phyloP scores from a whole-genome alignment of 2,113 vertebrate genomes.

The Megaptera novaeangliae region DNA sequence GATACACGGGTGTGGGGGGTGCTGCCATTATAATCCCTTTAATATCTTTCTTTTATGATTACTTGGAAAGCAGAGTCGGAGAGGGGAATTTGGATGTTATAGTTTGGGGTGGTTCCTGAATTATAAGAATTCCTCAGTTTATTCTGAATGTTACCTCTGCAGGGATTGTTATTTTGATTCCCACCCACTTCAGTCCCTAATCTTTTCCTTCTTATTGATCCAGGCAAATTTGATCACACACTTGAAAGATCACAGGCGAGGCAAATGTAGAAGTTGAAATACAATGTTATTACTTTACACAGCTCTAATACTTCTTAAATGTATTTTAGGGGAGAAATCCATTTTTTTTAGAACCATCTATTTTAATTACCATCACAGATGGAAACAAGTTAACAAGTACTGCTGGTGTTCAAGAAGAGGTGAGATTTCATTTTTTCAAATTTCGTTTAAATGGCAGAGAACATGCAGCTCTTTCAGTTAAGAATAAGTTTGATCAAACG shows the following conservation, averaged over 20 bases:
- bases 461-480: constrained; percentile 43
- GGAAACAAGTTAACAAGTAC: constrained; percentile 97
- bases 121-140: constrained; percentile 33
- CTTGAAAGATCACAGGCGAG: constrained; percentile 38
- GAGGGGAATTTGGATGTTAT: not conserved
- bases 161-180: constrained; percentile 34
- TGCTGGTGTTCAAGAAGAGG: constrained; percentile 95
- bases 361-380: constrained; percentile 98
- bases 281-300: constrained; percentile 21
- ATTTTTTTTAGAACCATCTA: constrained; percentile 97
- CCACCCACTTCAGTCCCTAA: not conserved
- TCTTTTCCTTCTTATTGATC: constrained; percentile 41
- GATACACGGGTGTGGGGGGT: not conserved
- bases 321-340: constrained; percentile 93
- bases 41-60: not conserved
- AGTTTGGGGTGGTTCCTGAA: not conserved
- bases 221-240: constrained; percentile 12
- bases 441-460: constrained; percentile 45
- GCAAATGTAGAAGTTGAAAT: constrained; percentile 53
- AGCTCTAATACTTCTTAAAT: constrained; percentile 65
- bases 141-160: not conserved
- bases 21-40: not conserved
- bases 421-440: constrained; percentile 76
- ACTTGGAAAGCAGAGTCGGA: not conserved
- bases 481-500: constrained; percentile 33